Evolutionary conservation across 2,888 invertebrate genomes (phyloP).

Genomic region (Trileptium ribeirensis): DNA sequence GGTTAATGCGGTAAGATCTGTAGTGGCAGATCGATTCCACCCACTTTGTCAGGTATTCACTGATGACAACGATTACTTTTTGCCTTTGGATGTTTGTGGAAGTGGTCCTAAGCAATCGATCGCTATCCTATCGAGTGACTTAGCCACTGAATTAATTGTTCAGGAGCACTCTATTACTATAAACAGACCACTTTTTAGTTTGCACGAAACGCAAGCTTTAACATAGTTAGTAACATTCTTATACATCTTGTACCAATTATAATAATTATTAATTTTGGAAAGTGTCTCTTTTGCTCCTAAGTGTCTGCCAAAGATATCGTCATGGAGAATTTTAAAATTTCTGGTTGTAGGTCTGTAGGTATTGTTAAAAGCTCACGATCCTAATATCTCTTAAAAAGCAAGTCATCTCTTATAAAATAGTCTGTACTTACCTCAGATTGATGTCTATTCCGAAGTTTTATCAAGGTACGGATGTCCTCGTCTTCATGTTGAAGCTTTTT

Average conservation of each 20-base stretch:
- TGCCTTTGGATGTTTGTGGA: conserved; percentile 19
- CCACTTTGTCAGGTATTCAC: conserved; percentile 34
- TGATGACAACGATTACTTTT: conserved; percentile 37
- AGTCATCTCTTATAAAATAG: too few species aligned
- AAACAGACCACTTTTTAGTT: conserved; percentile 22
- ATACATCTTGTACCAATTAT: conserved; percentile 32
- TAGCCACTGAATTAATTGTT: conserved; percentile 14
- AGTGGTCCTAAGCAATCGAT: conserved; percentile 39
- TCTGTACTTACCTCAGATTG: not conserved
- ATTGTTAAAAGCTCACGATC: not conserved
- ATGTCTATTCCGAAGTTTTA: not conserved
- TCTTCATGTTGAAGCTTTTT: not conserved
- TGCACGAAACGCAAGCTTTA: conserved; percentile 30
- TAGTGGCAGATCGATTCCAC: conserved; percentile 27
- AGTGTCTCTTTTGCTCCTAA: conserved; percentile 31
- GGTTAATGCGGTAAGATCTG: conserved; percentile 39
- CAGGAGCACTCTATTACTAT: conserved; percentile 20
- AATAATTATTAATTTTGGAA: conserved; percentile 18
- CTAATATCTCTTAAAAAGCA: too few species aligned
- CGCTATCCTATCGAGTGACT: conserved; percentile 36
- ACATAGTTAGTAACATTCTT: conserved; percentile 20
- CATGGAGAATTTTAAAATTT: conserved; percentile 16
- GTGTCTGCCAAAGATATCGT: conserved; percentile 30
- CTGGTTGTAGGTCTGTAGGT: not conserved
- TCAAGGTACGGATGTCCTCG: not conserved